Evolutionary conservation across 2,113 vertebrate species (phyloP).

Genomic region (Indicator maculatus): DNA sequence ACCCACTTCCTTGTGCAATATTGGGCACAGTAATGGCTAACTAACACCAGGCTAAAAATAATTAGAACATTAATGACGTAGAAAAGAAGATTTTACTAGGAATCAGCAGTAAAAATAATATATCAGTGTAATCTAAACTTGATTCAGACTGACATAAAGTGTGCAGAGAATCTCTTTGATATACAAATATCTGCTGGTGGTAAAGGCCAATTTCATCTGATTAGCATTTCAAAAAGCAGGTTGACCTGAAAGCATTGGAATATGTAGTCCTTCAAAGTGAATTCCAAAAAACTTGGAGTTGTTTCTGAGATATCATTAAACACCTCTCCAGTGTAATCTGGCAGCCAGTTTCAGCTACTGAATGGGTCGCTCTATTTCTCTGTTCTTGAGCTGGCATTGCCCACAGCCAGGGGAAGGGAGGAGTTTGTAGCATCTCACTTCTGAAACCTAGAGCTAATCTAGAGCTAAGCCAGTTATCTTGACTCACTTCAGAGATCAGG

Average conservation of each 20-base stretch:
- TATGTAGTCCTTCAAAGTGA: slow-evolving; percentile 34
- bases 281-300: slow-evolving; percentile 8
- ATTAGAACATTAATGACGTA: background rate
- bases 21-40: slow-evolving; percentile 8
- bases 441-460: background rate
- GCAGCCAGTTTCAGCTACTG: background rate
- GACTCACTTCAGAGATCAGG: background rate
- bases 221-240: slow-evolving; percentile 65
- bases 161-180: slow-evolving; percentile 45
- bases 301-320: background rate
- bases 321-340: background rate
- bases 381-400: background rate
- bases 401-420: background rate
- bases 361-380: background rate
- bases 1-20: background rate
- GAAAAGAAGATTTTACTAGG: slow-evolving; percentile 23
- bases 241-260: slow-evolving; percentile 47
- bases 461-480: background rate
- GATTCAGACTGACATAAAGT: background rate
- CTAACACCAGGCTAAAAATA: slow-evolving; percentile 35
- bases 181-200: slow-evolving; percentile 48
- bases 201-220: slow-evolving; percentile 26
- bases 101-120: slow-evolving; percentile 45
- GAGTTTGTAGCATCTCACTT: background rate
- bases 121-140: background rate